Conservation (phyloP, 2,797 vertebrate genomes). For the Mergus octosetaceus region DNA sequence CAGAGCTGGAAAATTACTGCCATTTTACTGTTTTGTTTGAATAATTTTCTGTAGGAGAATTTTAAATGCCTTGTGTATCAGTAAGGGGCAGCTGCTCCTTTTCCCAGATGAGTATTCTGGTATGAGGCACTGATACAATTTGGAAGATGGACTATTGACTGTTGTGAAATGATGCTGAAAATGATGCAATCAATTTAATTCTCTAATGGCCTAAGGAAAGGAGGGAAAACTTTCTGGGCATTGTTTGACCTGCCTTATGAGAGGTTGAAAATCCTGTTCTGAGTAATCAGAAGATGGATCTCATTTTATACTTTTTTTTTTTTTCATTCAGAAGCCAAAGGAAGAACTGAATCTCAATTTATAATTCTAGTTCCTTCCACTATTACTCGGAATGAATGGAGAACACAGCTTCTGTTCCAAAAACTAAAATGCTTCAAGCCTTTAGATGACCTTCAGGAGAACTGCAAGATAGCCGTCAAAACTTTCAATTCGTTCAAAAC, state of each 20-base stretch:
- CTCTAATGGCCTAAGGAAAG: slow-evolving; percentile 46
- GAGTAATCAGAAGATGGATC: slow-evolving; percentile 52
- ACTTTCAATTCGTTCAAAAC: too few species aligned
- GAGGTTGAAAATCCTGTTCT: slow-evolving; percentile 6
- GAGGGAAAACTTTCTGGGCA: slow-evolving; percentile 47
- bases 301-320: slow-evolving; percentile 8
- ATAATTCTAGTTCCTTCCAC: slow-evolving; percentile 34
- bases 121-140: neutral
- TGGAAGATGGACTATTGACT: slow-evolving; percentile 59
- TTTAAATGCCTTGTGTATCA: neutral
- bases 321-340: slow-evolving; percentile 12
- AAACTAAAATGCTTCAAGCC: neutral
- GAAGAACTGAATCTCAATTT: slow-evolving; percentile 40
- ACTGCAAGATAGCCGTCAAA: neutral
- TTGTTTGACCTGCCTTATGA: slow-evolving; percentile 46
- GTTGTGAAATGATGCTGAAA: slow-evolving; percentile 63
- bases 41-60: slow-evolving; percentile 45
- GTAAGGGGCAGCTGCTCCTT: slow-evolving; percentile 32
- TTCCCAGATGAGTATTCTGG: slow-evolving; percentile 27
- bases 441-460: slow-evolving; percentile 23
- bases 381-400: slow-evolving; percentile 36
- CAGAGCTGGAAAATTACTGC: slow-evolving; percentile 20
- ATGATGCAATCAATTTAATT: slow-evolving; percentile 54
- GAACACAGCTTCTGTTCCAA: neutral
- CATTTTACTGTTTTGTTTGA: slow-evolving; percentile 33